Evolutionary conservation across 2,888 invertebrate genomes (phyloP), one percentile per base, ranked within the genome.

Genomic region (Abscondita cerata): DNA sequence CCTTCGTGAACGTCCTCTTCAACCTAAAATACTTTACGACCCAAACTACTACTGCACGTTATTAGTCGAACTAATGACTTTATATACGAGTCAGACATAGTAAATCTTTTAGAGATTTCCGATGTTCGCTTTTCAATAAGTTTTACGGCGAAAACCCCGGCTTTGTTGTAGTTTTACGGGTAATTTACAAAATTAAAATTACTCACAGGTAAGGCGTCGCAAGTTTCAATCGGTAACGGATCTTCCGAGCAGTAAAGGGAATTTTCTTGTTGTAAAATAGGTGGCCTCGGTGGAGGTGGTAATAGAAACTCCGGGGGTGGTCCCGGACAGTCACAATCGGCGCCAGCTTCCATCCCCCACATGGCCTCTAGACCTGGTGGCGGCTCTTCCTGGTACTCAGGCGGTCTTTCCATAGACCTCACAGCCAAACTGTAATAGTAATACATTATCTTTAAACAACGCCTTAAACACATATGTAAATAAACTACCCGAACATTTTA

Each of bases 131-230:
- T 1, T 54, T 47, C 31, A 25, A 52, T 44, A 52, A 36, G 18
- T 44, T 59, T 54, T 53, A 41, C n/a, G 41, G 60, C 50, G 51
- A 46, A 60, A 59, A 60, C 46, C 33, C n/a, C n/a, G n/a, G 4
- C 6, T 25, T 25, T 25, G 25, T 25, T 25, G 6, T 34, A 50
- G 8, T 25, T 25, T 25, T 25, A 25, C 2, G 6, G 33, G 31
- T 34, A 50, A 1, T 6, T 16, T 16, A 44, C 33, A 9, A 18
- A 19, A 50, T 31, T 19, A 31, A 60, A 86, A 44, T 15, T 56
- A 86, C 89, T 89, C 81, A 90, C 90, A 85, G 90, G 89, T 84
- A 89, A 86, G 73, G 88, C 87, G 78, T 90, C 89, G 81, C 90
- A 90, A 73, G 89, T 89, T 81, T 90, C 90, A 76, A 90, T 84